Evolutionary conservation across 1,140 invertebrate species (phyloP).

Genomic region (Hyles euphorbiae): DNA sequence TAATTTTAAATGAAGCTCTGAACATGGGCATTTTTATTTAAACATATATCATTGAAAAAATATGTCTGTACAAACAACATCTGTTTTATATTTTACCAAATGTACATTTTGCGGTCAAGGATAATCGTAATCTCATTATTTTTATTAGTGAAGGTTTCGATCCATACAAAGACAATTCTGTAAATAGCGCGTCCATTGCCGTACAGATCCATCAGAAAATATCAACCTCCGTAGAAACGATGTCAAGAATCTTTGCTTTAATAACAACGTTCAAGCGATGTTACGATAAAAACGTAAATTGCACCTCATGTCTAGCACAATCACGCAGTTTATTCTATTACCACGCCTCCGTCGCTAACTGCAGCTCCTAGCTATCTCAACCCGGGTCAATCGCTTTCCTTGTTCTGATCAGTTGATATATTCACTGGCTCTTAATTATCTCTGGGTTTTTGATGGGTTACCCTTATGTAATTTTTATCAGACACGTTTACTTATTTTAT

Average conservation of each 20-base stretch:
- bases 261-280: neutral
- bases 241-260: constrained; percentile 7
- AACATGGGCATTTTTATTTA: too few species aligned
- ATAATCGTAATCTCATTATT: neutral
- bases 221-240: neutral
- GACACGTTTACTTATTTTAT: too few species aligned
- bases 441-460: too few species aligned
- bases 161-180: neutral
- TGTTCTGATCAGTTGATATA: too few species aligned
- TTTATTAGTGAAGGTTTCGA: neutral
- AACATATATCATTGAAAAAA: too few species aligned
- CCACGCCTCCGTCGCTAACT: neutral
- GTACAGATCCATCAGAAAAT: constrained; percentile 1
- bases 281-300: constrained; percentile 1
- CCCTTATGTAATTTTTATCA: too few species aligned
- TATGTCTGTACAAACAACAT: too few species aligned
- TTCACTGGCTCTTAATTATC: too few species aligned
- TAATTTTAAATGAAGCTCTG: too few species aligned
- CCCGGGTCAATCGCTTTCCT: neutral
- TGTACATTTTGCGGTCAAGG: constrained; percentile 3
- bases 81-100: too few species aligned
- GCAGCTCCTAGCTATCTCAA: neutral
- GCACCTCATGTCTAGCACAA: constrained; percentile 1
- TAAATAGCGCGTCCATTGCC: neutral
- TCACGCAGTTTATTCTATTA: constrained; percentile 1